Conservation (phyloP, 92 coral and sea anemone species). For the Palythoa caribaeorum region DNA sequence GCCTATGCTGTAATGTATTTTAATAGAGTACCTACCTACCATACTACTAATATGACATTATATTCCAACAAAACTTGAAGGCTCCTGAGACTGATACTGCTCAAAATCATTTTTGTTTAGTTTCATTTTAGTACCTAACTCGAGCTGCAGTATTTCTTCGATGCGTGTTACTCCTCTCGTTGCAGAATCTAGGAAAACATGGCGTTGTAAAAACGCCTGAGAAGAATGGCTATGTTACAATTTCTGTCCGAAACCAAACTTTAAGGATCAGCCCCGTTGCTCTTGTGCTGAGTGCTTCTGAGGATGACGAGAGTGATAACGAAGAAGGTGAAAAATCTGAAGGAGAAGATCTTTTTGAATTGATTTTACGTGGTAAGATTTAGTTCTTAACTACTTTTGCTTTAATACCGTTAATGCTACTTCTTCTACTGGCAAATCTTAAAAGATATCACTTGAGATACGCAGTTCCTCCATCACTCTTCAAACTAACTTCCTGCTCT, state of each 20-base stretch:
- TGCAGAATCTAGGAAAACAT: neutral
- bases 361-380: neutral
- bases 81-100: no score
- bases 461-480: no score
- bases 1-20: no score
- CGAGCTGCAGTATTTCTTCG: no score
- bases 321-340: neutral
- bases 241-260: neutral
- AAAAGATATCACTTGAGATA: no score
- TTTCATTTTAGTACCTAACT: no score
- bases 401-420: neutral
- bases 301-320: neutral
- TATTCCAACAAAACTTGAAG: no score
- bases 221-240: neutral
- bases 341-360: neutral
- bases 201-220: conserved; percentile 6
- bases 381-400: neutral
- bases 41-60: no score
- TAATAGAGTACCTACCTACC: no score
- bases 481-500: no score
- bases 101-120: no score
- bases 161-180: no score
- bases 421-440: neutral
- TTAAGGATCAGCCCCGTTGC: conserved; percentile 12
- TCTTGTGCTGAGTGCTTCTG: neutral